Percentiles rank a stretch among this genome's conserved stretches.
phyloP scores from a whole-genome alignment of 92 coral and sea anemone species.

The Meandrina meandrites region DNA sequence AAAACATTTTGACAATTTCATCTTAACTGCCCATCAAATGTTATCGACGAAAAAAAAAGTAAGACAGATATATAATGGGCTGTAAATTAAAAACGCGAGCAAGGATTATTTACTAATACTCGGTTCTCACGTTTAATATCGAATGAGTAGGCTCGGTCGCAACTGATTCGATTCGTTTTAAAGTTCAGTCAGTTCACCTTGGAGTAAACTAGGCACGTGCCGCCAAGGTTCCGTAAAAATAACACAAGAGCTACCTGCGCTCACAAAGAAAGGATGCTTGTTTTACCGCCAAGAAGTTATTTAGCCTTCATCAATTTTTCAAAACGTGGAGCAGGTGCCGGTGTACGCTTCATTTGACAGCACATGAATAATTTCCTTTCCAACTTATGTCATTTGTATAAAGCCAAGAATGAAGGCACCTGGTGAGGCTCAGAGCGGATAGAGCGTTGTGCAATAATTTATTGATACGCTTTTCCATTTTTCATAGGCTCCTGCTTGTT shows the following conservation, averaged over 20 bases:
- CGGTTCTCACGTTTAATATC: background rate
- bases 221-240: background rate
- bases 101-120: too few species aligned
- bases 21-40: constrained; percentile 23
- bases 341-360: constrained; percentile 77
- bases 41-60: constrained; percentile 3
- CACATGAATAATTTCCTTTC: constrained; percentile 81
- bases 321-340: constrained; percentile 79
- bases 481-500: constrained; percentile 52
- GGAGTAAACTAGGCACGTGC: background rate
- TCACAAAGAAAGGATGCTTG: constrained; percentile 38
- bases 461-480: constrained; percentile 63
- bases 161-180: background rate
- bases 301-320: constrained; percentile 78
- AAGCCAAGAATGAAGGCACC: constrained; percentile 74
- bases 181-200: background rate
- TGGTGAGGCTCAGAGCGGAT: constrained; percentile 52
- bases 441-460: constrained; percentile 57
- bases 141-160: background rate
- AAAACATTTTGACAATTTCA: constrained; percentile 25
- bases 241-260: constrained; percentile 20
- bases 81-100: background rate
- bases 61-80: background rate
- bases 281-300: constrained; percentile 62
- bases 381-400: constrained; percentile 64